These are phyloP conservation scores for Invenusta paracnida DNA, from an alignment of 2,888 invertebrate species.

Conservation along the genomic window DNA sequence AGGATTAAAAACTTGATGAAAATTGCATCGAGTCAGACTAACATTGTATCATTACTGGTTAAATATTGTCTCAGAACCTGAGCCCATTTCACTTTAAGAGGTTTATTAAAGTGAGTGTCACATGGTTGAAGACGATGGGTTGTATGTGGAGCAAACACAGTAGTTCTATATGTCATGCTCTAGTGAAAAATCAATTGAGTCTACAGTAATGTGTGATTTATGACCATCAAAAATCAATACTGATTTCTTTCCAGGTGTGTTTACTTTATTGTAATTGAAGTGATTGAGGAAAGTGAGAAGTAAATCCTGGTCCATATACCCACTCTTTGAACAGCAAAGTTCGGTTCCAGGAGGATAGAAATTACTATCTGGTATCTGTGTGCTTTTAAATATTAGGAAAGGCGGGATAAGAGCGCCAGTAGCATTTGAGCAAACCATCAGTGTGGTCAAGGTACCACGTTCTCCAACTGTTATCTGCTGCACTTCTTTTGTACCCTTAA, in stretches of 20 bases:
- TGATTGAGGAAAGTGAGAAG: background rate
- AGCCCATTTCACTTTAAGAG: background rate
- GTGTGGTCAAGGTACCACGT: background rate
- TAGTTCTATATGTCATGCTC: background rate
- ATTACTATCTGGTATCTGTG: background rate
- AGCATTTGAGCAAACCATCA: background rate
- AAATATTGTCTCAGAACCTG: too few relatives aligned
- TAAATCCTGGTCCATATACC: background rate
- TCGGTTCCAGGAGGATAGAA: background rate
- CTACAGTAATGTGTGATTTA: background rate
- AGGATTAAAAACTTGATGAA: background rate
- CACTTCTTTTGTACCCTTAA: background rate
- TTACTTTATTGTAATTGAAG: too few relatives aligned
- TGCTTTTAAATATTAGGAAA: background rate
- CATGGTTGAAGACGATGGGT: constrained; percentile 4
- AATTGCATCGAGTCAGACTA: background rate
- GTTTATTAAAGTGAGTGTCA: constrained; percentile 12
- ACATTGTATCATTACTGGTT: too few relatives aligned
- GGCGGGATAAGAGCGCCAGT: background rate
- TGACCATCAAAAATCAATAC: background rate
- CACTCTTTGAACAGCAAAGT: background rate
- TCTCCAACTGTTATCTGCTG: background rate
- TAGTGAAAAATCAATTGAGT: background rate
- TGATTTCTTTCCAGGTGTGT: too few relatives aligned
- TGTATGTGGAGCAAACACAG: background rate